Percentiles rank a stretch among this genome's conserved stretches.
These are phyloP conservation scores for Scaptomyza montana DNA, from an alignment of 1,140 invertebrate species.

Conservation along the genomic window DNA sequence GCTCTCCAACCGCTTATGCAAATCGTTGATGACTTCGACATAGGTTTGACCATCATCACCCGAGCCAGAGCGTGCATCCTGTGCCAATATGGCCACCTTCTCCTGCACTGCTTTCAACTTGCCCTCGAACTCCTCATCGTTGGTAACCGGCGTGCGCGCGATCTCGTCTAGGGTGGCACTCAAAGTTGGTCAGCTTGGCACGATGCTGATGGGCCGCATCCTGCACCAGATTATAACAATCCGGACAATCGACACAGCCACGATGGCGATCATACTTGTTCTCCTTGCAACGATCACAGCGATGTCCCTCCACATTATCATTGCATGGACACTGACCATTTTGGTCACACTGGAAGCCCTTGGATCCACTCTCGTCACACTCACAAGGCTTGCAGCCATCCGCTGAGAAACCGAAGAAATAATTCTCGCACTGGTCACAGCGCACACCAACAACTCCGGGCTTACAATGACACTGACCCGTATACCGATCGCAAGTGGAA, in stretches of 20 bases:
- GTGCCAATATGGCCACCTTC: constrained; percentile 88
- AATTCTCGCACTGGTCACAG: constrained; percentile 93
- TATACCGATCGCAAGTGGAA: constrained; percentile 90
- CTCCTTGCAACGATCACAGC: constrained; percentile 96
- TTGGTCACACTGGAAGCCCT: constrained; percentile 91
- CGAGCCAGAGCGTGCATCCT: constrained; percentile 88
- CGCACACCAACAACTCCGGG: constrained; percentile 92
- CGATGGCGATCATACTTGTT: constrained; percentile 94
- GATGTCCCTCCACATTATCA: constrained; percentile 94
- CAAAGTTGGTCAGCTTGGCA: constrained; percentile 89
- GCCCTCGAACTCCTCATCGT: constrained; percentile 92
- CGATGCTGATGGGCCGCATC: constrained; percentile 93
- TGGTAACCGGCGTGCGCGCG: constrained; percentile 92
- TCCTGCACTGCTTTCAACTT: constrained; percentile 89
- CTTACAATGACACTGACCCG: constrained; percentile 94
- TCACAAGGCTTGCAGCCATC: constrained; percentile 94
- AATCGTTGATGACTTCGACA: constrained; percentile 87
- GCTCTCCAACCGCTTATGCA: constrained; percentile 87
- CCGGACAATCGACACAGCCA: constrained; percentile 95
- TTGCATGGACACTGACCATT: constrained; percentile 95
- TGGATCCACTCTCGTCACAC: constrained; percentile 94
- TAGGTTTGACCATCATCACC: constrained; percentile 87
- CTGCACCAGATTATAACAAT: constrained; percentile 97
- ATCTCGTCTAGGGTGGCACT: constrained; percentile 85
- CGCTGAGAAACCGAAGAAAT: constrained; percentile 94